These are phyloP conservation scores for Myathropa florea DNA, from an alignment of 2,888 invertebrate genomes.

Conservation along the genomic window DNA sequence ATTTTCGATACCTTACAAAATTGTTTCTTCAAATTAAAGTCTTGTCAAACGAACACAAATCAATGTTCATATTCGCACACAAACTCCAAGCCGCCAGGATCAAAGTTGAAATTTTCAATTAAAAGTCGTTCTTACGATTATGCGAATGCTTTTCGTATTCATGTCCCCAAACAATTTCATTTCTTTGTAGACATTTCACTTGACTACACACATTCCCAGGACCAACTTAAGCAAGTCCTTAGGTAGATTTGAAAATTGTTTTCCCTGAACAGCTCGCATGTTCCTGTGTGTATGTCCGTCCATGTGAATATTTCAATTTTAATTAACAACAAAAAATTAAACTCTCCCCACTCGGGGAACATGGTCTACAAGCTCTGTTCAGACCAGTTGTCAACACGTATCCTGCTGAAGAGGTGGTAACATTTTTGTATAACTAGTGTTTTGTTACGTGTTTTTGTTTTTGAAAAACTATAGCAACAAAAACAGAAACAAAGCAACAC, in stretches of 20 bases:
- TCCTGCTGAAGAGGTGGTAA: background rate
- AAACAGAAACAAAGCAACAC: background rate
- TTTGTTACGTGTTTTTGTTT: background rate
- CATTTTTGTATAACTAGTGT: background rate
- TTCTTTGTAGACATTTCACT: background rate
- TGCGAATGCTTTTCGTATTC: background rate
- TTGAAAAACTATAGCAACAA: background rate
- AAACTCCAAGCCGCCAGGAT: background rate
- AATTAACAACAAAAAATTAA: background rate
- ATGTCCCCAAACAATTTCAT: background rate
- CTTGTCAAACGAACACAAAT: too few relatives aligned
- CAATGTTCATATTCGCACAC: background rate
- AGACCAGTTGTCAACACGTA: background rate
- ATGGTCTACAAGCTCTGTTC: background rate
- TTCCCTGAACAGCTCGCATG: background rate
- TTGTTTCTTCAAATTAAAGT: too few relatives aligned
- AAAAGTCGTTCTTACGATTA: background rate
- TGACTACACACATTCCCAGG: background rate
- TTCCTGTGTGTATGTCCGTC: background rate
- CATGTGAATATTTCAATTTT: background rate
- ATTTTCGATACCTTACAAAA: too few relatives aligned
- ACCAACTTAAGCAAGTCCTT: background rate
- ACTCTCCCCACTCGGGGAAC: background rate
- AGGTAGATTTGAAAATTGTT: background rate
- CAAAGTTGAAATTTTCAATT: background rate